phyloP scores from a whole-genome alignment of 1,140 invertebrate genomes.

The Triops cancriformis region DNA sequence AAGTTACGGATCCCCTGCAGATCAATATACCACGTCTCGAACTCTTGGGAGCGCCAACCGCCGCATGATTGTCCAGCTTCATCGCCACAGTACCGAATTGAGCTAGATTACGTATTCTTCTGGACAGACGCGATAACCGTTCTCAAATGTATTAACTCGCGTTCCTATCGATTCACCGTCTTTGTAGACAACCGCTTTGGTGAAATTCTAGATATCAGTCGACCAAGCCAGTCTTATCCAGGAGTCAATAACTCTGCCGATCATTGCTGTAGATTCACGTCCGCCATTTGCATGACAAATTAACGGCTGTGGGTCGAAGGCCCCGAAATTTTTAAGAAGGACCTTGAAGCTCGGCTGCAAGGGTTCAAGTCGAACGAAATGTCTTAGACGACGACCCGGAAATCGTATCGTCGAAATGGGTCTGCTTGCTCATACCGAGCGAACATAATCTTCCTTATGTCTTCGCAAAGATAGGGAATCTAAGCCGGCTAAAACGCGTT shows the following conservation, averaged over 20 bases:
- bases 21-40: constrained; percentile 26
- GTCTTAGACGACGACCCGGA: not conserved
- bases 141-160: not conserved
- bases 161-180: not conserved
- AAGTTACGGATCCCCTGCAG: no score
- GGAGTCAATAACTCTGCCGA: constrained; percentile 31
- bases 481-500: constrained; percentile 2
- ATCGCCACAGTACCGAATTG: not conserved
- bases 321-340: constrained; percentile 22
- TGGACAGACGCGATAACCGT: not conserved
- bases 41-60: constrained; percentile 24
- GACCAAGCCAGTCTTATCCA: constrained; percentile 25
- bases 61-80: constrained; percentile 17
- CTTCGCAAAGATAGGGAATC: not conserved
- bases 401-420: not conserved
- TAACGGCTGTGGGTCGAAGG: constrained; percentile 29
- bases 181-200: not conserved
- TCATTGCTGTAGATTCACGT: constrained; percentile 20
- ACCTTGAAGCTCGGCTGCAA: constrained; percentile 22
- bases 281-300: not conserved
- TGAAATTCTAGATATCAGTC: not conserved
- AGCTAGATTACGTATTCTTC: not conserved
- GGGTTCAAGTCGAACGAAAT: not conserved
- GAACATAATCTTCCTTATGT: not conserved
- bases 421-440: not conserved